phyloP scores from a whole-genome alignment of 2,888 invertebrate species.

The Xestia sexstrigata region DNA sequence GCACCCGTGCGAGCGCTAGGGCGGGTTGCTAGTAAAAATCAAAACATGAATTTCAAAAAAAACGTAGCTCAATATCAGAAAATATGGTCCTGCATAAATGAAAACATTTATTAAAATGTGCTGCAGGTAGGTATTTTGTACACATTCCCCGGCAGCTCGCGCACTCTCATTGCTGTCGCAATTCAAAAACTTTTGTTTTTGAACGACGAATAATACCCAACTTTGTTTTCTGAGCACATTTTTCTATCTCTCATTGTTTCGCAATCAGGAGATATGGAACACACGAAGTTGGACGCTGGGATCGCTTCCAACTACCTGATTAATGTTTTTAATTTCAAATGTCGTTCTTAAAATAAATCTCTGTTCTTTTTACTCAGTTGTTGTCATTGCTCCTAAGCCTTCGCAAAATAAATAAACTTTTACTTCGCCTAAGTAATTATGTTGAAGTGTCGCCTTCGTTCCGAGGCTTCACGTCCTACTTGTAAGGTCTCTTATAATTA shows the following conservation, averaged over 20 bases:
- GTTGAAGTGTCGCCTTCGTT: conserved; percentile 31
- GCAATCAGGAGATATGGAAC: conserved; percentile 38
- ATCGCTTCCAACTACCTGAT: conserved; percentile 36
- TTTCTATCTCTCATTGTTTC: conserved; percentile 36
- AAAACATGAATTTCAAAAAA: background rate
- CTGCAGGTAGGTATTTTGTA: background rate
- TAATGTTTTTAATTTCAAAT: conserved; percentile 42
- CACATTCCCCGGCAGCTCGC: conserved; percentile 25
- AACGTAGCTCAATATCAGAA: background rate
- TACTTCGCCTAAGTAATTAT: conserved; percentile 42
- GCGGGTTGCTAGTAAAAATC: too few relatives aligned
- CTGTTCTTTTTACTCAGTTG: conserved; percentile 28
- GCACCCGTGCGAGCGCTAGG: too few relatives aligned
- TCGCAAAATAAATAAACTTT: conserved; percentile 28
- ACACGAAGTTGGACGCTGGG: conserved; percentile 18
- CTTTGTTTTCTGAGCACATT: conserved; percentile 33
- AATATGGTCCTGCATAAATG: conserved; percentile 12
- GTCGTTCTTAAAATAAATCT: conserved; percentile 21
- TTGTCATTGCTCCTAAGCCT: conserved; percentile 17
- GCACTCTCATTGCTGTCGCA: conserved; percentile 18
- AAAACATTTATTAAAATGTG: conserved; percentile 34
- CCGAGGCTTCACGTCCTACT: conserved; percentile 12
- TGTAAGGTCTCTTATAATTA: conserved; percentile 13
- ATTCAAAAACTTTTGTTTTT: conserved; percentile 39
- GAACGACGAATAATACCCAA: conserved; percentile 34